Conservation (phyloP, 2,888 invertebrate species). For the Eupithecia inturbata region DNA sequence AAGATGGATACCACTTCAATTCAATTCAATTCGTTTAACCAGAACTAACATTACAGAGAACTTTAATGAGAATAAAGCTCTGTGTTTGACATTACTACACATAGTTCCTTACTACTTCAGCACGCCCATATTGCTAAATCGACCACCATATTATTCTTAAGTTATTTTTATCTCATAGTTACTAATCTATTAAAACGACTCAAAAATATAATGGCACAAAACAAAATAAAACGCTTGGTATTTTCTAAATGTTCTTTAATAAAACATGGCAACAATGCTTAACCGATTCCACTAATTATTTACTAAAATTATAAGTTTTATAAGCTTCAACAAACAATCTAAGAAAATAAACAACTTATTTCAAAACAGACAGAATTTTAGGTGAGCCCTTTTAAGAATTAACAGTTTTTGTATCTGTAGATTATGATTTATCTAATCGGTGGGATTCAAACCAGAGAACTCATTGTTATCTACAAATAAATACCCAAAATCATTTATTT, state of each 20-base stretch:
- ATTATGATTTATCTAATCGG: constrained; percentile 3
- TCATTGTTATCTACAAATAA: neutral
- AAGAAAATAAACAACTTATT: neutral
- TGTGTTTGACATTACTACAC: no score
- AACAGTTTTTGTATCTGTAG: neutral
- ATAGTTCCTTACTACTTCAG: no score
- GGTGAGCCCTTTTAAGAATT: constrained; percentile 3
- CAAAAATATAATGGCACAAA: no score
- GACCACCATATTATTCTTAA: no score
- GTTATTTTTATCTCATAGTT: no score
- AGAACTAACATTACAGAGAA: no score
- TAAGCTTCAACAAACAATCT: neutral
- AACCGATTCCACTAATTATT: constrained; percentile 44
- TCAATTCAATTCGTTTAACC: no score
- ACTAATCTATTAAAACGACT: no score
- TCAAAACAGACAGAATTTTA: neutral
- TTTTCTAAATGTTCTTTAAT: constrained; percentile 68
- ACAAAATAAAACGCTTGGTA: constrained; percentile 19
- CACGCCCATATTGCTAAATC: no score
- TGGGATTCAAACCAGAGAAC: neutral
- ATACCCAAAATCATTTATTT: neutral
- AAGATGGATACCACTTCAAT: no score
- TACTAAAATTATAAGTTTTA: neutral
- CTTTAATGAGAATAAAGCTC: no score
- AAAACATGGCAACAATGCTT: constrained; percentile 72